Conservation (phyloP, 2,888 invertebrate genomes). For the Marasmarcha lunaedactyla region DNA sequence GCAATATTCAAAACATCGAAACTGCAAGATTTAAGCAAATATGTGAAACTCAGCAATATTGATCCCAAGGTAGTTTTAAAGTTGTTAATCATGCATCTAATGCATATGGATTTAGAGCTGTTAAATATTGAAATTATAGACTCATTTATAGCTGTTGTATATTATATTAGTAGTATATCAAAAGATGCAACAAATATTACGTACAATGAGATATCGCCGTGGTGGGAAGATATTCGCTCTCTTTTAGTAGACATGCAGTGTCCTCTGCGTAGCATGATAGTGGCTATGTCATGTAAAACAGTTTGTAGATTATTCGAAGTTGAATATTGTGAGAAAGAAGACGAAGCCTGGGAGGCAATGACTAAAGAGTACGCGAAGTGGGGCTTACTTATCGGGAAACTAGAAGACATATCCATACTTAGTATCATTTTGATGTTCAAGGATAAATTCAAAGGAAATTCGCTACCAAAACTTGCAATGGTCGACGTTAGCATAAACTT, state of each 20-base stretch:
- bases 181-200: conserved; percentile 72
- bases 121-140: conserved; percentile 72
- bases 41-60: conserved; percentile 35
- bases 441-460: conserved; percentile 39
- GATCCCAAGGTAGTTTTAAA: conserved; percentile 76
- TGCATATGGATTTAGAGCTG: conserved; percentile 71
- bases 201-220: conserved; percentile 78
- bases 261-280: conserved; percentile 82
- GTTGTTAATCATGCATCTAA: conserved; percentile 78
- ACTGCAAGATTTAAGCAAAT: conserved; percentile 26
- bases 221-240: conserved; percentile 86
- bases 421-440: conserved; percentile 75
- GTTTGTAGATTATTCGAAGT: conserved; percentile 70
- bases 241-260: conserved; percentile 79
- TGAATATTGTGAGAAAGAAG: conserved; percentile 59
- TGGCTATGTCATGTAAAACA: conserved; percentile 85
- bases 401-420: conserved; percentile 88
- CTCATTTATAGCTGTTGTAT: conserved; percentile 74
- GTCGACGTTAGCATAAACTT: conserved; percentile 73
- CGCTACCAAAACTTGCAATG: conserved; percentile 66
- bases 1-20: conserved; percentile 55
- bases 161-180: conserved; percentile 73
- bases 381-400: conserved; percentile 86
- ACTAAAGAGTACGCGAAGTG: conserved; percentile 89
- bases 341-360: conserved; percentile 82